A percentile compares a stretch with the other conserved stretches of the same genome.
phyloP scores from a whole-genome alignment of 2,888 invertebrate genomes.

The Patella pellucida region DNA sequence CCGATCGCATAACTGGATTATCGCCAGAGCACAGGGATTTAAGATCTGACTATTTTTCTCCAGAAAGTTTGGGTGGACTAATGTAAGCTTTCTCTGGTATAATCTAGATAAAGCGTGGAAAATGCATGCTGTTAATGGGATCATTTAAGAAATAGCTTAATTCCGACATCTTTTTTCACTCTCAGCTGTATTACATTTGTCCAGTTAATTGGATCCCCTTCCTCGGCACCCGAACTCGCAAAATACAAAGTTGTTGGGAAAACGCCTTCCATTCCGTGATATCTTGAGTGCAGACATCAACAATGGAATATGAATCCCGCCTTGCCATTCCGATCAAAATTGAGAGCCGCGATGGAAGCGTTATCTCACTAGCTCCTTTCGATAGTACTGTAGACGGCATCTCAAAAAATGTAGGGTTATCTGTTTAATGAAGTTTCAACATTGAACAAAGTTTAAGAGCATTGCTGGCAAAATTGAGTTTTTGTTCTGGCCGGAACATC shows the following conservation, averaged over 20 bases:
- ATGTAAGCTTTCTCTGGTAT: background rate
- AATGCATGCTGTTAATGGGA: background rate
- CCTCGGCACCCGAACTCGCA: constrained; percentile 9
- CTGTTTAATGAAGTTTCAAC: constrained; percentile 9
- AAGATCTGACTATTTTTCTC: background rate
- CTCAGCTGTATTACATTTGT: constrained; percentile 1
- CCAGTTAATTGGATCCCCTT: background rate
- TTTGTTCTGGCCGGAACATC: constrained; percentile 19
- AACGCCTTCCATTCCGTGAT: constrained; percentile 12
- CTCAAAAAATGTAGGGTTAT: constrained; percentile 12
- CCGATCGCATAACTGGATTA: constrained; percentile 2
- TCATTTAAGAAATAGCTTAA: constrained; percentile 6
- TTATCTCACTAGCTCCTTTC: background rate
- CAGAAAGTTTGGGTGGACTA: background rate
- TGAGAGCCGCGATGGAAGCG: background rate
- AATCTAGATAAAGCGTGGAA: background rate
- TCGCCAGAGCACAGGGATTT: background rate
- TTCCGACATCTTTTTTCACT: background rate
- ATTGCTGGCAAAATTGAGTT: constrained; percentile 18
- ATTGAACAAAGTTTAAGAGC: constrained; percentile 2
- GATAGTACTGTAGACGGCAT: constrained; percentile 8
- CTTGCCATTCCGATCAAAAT: constrained; percentile 10
- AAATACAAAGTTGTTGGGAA: background rate
- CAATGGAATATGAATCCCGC: constrained; percentile 7
- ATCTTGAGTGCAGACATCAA: constrained; percentile 10